phyloP scores from a whole-genome alignment of 2,113 vertebrate genomes.

The Ptychochromis oligacanthus region DNA sequence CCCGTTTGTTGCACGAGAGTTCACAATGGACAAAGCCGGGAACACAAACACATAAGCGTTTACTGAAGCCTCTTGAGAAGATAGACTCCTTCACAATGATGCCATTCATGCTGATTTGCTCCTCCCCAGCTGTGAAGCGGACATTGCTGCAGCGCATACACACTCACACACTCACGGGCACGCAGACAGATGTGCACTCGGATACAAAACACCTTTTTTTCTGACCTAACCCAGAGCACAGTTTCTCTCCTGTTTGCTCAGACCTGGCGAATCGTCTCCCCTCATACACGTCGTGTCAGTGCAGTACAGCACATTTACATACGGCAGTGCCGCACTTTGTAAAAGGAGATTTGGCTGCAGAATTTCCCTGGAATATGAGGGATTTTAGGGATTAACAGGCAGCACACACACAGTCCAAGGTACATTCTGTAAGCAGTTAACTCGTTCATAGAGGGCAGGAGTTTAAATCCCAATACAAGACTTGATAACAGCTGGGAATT shows the following conservation, averaged over 20 bases:
- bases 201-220: conserved; percentile 6
- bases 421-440: conserved; percentile 51
- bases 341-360: conserved; percentile 59
- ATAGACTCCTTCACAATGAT: conserved; percentile 68
- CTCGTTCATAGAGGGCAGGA: conserved; percentile 29
- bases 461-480: not conserved
- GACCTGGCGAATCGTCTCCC: not conserved
- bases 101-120: conserved; percentile 60
- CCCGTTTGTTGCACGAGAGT: conserved; percentile 56
- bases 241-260: conserved; percentile 16
- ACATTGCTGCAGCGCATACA: conserved; percentile 16
- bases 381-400: conserved; percentile 69
- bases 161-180: conserved; percentile 5
- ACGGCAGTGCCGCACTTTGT: not conserved
- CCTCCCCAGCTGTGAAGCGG: conserved; percentile 55
- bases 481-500: not conserved
- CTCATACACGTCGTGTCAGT: not conserved
- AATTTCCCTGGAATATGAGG: conserved; percentile 64
- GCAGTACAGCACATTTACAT: not conserved
- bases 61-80: conserved; percentile 63
- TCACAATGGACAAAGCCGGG: conserved; percentile 71
- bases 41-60: conserved; percentile 64
- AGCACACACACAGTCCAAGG: conserved; percentile 61
- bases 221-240: conserved; percentile 3
- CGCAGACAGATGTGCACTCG: conserved; percentile 41